These are phyloP conservation scores for Epinotia nisella DNA, from an alignment of 2,888 invertebrate species.

Conservation along the genomic window DNA sequence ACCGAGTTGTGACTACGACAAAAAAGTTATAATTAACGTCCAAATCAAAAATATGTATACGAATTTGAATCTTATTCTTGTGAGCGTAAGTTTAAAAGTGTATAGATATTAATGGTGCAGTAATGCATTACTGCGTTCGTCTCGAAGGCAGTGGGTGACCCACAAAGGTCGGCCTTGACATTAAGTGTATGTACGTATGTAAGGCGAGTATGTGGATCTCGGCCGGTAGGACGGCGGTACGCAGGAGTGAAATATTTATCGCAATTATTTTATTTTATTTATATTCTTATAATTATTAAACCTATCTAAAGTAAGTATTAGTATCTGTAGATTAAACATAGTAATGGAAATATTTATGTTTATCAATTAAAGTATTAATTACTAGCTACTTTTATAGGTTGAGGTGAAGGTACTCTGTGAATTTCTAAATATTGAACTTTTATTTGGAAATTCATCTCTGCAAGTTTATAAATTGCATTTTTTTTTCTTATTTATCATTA, in stretches of 20 bases:
- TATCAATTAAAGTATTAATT: too few relatives aligned
- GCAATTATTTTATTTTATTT: too few relatives aligned
- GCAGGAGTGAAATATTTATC: background rate
- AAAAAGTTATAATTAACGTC: conserved; percentile 8
- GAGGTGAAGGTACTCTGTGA: too few relatives aligned
- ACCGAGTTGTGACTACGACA: background rate
- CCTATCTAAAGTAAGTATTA: too few relatives aligned
- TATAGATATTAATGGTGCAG: background rate
- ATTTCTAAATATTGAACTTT: too few relatives aligned
- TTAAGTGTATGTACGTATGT: conserved; percentile 37
- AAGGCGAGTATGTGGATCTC: conserved; percentile 25
- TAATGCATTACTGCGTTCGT: background rate
- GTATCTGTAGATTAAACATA: too few relatives aligned
- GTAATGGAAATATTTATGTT: too few relatives aligned
- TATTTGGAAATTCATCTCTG: too few relatives aligned
- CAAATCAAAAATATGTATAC: background rate
- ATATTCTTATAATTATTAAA: too few relatives aligned
- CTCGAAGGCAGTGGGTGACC: conserved; percentile 6
- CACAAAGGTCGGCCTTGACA: conserved; percentile 37
- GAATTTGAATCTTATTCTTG: background rate
- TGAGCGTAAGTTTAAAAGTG: background rate
- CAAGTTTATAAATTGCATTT: too few relatives aligned
- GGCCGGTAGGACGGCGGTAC: conserved; percentile 22
- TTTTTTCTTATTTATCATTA: too few relatives aligned
- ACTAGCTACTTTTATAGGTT: too few relatives aligned